phyloP scores from a whole-genome alignment of 2,797 vertebrate species.

The Anabacerthia variegaticeps region DNA sequence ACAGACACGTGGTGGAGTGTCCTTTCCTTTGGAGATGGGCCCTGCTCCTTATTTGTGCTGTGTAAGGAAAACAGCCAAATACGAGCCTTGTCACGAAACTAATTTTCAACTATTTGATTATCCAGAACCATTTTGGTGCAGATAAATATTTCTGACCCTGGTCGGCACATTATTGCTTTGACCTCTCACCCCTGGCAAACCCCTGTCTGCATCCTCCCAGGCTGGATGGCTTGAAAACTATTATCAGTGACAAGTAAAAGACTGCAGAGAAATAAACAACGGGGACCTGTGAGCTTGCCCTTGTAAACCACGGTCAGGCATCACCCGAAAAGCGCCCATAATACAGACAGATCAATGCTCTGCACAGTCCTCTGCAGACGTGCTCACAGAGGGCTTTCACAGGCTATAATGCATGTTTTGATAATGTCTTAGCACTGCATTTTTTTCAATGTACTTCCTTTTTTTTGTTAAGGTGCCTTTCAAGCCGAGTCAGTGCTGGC shows the following conservation, averaged over 20 bases:
- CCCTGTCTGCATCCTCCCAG: conserved; percentile 37
- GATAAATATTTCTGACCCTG: conserved; percentile 60
- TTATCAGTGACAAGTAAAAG: conserved; percentile 69
- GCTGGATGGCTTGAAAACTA: conserved; percentile 52
- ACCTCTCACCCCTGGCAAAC: conserved; percentile 54
- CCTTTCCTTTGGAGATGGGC: neutral
- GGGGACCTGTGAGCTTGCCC: conserved; percentile 48
- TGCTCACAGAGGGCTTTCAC: conserved; percentile 34
- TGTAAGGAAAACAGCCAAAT: neutral
- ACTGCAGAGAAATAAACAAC: conserved; percentile 65
- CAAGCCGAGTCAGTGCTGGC: neutral
- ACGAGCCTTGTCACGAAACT: conserved; percentile 21
- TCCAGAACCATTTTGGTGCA: conserved; percentile 37
- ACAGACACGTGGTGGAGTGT: neutral
- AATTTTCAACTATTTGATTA: conserved; percentile 62
- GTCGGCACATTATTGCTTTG: conserved; percentile 56
- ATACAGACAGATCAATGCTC: conserved; percentile 66
- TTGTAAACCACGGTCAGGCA: conserved; percentile 50
- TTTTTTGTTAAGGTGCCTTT: conserved; percentile 63
- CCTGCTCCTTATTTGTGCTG: neutral
- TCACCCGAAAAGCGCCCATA: conserved; percentile 33
- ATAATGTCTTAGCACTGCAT: conserved; percentile 62
- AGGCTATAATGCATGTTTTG: conserved; percentile 51
- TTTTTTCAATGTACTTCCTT: conserved; percentile 30
- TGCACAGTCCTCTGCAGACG: conserved; percentile 37